Evolutionary conservation across 2,113 vertebrate species (phyloP).

Genomic region (Asarcornis scutulata): DNA sequence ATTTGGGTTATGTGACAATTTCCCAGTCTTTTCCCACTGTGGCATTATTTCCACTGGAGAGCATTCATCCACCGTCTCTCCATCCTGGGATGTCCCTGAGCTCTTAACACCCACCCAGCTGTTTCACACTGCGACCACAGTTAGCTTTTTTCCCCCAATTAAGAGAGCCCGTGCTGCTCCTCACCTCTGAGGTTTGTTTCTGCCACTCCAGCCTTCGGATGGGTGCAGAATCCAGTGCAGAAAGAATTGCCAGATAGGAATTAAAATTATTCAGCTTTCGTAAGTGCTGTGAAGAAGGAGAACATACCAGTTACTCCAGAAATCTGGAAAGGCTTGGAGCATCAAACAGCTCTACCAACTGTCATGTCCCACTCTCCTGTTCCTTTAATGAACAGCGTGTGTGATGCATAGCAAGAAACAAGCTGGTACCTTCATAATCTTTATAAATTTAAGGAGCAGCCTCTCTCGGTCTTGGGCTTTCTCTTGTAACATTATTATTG

Average conservation of each 20-base stretch:
- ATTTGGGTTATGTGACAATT: no score
- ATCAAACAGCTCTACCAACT: not conserved
- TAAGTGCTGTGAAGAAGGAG: slow-evolving; percentile 84
- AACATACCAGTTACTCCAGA: not conserved
- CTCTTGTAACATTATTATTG: slow-evolving; percentile 97
- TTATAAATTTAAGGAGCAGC: slow-evolving; percentile 97
- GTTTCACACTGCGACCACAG: not conserved
- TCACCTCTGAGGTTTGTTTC: slow-evolving; percentile 99
- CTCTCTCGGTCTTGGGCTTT: slow-evolving; percentile 97
- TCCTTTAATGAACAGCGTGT: not conserved
- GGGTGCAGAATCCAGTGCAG: slow-evolving; percentile 95
- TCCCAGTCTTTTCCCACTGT: not conserved
- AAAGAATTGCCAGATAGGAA: slow-evolving; percentile 98
- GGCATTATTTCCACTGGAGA: not conserved
- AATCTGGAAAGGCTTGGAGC: not conserved
- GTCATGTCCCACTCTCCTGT: not conserved
- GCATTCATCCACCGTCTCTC: not conserved
- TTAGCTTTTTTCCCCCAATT: not conserved
- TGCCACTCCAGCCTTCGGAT: slow-evolving; percentile 98
- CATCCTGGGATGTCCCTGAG: not conserved
- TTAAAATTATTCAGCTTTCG: slow-evolving; percentile 99
- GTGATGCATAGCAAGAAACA: not conserved
- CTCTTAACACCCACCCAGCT: not conserved
- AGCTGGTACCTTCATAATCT: slow-evolving; percentile 95
- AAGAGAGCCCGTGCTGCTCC: not conserved